Evolutionary conservation across 2,888 invertebrate species (phyloP), one percentile per base, ranked within the genome.

Genomic region (Xestia xanthographa): DNA sequence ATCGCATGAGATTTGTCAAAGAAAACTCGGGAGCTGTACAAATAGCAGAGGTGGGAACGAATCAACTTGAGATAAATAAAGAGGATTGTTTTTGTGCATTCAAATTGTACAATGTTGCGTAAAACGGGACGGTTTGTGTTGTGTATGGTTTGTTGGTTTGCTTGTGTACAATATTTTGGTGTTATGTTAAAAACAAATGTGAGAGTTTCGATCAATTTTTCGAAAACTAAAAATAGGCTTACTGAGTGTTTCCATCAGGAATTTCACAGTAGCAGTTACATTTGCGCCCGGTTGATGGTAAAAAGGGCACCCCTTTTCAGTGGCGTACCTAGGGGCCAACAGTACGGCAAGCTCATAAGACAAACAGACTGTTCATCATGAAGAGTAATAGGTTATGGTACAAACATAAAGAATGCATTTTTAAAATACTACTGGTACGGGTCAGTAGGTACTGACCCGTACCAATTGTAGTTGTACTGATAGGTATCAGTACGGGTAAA

Each of bases 1-100:
- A 90, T 92, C 91, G 91, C 88, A 90, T 87, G 87, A 91, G 92
- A 93, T 92, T 93, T 93, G 92, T 93, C 93, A 94, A 94, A 94
- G 94, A 93, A 92, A 90, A 90, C 88, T 90, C 87, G 84, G 83
- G 88, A 81, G 81, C 86, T 85, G 82, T 79, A 83, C 91, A 93
- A 93, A 92, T 87, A 92, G 87, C 83, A 82, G 84, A 87, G 79
- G 86, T 84, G 85, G 84, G 90, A 80, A 70, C 88, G 80, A 89
- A 88, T 88, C 87, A 87, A 89, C 87, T 87, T 80, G 82, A 80
- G 72, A 82, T 84, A 85, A 85, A 89, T 82, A 85, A 86, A 89
- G 79, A 73, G 75, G 76, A 87, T 88, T 90, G 87, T 90, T 90
- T 88, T 84, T 84, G 68, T 82, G 80, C 83, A 82, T 83, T 79